Evolutionary conservation across 2,888 invertebrate species (phyloP).

Genomic region (Ceraclea dissimilis): DNA sequence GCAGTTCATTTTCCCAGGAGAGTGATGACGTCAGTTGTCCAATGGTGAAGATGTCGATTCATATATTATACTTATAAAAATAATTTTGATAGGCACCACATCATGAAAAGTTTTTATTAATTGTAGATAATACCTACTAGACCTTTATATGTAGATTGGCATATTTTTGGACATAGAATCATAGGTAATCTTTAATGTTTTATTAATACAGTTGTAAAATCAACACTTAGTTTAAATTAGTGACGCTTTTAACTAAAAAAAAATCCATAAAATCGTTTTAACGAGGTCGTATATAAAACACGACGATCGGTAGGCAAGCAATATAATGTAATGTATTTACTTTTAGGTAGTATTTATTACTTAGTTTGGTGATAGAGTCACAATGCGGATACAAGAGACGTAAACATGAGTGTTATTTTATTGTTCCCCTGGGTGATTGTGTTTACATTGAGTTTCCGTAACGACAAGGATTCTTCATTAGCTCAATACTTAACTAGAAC

Average conservation of each 20-base stretch:
- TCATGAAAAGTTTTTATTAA: neutral
- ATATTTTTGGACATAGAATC: too few species aligned
- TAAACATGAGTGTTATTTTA: constrained; percentile 20
- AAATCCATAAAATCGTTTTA: constrained; percentile 14
- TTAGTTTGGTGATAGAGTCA: constrained; percentile 2
- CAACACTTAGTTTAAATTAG: neutral
- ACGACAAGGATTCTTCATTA: constrained; percentile 25
- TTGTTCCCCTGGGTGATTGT: constrained; percentile 24
- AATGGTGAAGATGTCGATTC: too few species aligned
- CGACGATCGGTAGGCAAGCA: too few species aligned
- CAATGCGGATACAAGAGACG: constrained; percentile 18
- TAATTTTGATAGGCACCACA: too few species aligned
- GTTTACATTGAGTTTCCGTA: constrained; percentile 23
- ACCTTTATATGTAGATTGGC: too few species aligned
- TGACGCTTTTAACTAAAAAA: neutral
- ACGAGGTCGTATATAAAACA: constrained; percentile 13
- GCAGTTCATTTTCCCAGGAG: too few species aligned
- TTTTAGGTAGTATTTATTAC: neutral
- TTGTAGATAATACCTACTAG: too few species aligned
- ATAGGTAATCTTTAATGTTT: too few species aligned
- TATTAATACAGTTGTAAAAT: neutral
- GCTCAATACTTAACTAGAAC: neutral
- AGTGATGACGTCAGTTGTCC: too few species aligned
- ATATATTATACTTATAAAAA: too few species aligned
- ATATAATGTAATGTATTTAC: neutral